Conservation (phyloP, 2,888 invertebrate genomes). For the Tenthredo amoena region DNA sequence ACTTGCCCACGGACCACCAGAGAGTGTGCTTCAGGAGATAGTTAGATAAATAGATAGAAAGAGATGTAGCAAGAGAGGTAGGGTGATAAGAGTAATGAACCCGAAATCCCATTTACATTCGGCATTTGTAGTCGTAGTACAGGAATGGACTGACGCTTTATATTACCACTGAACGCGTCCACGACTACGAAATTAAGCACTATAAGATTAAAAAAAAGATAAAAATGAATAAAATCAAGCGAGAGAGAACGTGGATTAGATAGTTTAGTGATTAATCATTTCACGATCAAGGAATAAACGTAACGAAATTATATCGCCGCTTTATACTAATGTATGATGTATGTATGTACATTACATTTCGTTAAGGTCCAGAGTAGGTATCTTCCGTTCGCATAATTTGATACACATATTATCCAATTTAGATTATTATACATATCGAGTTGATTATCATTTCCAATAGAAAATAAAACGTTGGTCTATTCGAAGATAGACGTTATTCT, state of each 20-base stretch:
- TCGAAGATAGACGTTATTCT: not conserved
- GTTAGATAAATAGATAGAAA: constrained; percentile 16
- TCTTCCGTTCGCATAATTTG: not conserved
- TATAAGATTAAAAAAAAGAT: not conserved
- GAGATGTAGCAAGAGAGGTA: not conserved
- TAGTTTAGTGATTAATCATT: constrained; percentile 25
- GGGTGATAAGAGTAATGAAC: constrained; percentile 5
- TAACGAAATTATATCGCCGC: not conserved
- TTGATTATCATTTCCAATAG: not conserved
- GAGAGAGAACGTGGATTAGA: not conserved
- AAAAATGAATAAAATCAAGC: not conserved
- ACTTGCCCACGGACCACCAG: not conserved
- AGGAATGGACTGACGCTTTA: not conserved
- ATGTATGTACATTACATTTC: not conserved
- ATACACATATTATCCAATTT: not conserved
- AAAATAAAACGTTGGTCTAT: not conserved
- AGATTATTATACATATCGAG: not conserved
- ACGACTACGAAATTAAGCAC: constrained; percentile 3
- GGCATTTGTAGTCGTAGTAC: constrained; percentile 8
- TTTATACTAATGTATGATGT: not conserved
- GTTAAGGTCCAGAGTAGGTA: not conserved
- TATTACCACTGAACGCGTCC: not conserved
- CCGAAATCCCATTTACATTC: constrained; percentile 33
- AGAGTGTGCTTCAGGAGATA: constrained; percentile 4
- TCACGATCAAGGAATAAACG: not conserved